phyloP scores from a whole-genome alignment of 2,888 invertebrate genomes.

The Nemapogon koenigi region DNA sequence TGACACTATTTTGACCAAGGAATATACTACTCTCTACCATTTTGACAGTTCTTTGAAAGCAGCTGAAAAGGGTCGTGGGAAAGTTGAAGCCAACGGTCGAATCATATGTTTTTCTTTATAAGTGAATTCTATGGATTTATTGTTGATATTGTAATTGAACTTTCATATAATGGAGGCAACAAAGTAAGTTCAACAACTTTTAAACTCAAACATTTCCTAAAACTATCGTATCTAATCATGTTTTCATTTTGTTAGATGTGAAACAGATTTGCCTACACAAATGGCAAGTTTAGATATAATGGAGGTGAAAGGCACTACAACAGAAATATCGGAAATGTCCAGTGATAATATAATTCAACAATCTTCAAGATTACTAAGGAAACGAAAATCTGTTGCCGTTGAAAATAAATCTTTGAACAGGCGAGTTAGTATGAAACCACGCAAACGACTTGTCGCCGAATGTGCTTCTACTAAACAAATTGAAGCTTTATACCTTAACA shows the following conservation, averaged over 20 bases:
- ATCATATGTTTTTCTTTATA: no score
- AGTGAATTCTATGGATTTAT: no score
- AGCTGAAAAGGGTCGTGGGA: no score
- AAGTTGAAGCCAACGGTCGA: no score
- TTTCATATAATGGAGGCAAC: conserved; percentile 1
- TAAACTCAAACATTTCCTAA: background rate
- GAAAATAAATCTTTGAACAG: conserved; percentile 47
- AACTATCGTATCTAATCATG: background rate
- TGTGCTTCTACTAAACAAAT: conserved; percentile 49
- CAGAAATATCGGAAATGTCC: conserved; percentile 19
- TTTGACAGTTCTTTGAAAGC: no score
- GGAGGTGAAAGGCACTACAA: conserved; percentile 27
- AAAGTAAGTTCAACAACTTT: background rate
- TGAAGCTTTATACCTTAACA: conserved; percentile 64
- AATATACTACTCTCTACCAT: no score
- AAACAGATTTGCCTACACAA: conserved; percentile 44
- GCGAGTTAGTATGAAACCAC: conserved; percentile 53
- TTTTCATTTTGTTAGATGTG: conserved; percentile 17
- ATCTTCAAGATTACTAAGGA: conserved; percentile 33
- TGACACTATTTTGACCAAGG: no score
- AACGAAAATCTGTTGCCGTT: conserved; percentile 36
- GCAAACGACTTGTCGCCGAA: conserved; percentile 40
- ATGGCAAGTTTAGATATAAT: conserved; percentile 56
- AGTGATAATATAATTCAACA: no score
- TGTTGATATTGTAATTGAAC: no score